Evolutionary conservation across 2,888 invertebrate genomes (phyloP).

Genomic region (Sisyra nigra): DNA sequence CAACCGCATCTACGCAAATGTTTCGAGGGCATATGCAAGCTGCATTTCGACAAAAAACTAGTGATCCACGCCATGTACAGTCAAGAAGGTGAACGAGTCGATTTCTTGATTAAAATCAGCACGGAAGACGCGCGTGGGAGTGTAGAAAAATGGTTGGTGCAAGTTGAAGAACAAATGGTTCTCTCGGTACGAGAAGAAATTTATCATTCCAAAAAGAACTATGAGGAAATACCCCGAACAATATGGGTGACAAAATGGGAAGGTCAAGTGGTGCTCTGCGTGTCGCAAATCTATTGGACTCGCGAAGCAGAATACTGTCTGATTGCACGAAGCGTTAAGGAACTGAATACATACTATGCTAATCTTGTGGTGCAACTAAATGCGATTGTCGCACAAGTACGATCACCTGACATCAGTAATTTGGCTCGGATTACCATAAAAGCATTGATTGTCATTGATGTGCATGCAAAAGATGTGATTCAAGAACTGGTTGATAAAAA

Average conservation of each 20-base stretch:
- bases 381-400: slow-evolving; percentile 57
- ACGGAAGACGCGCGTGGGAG: slow-evolving; percentile 61
- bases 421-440: slow-evolving; percentile 61
- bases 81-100: slow-evolving; percentile 55
- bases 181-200: slow-evolving; percentile 53
- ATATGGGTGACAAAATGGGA: slow-evolving; percentile 67
- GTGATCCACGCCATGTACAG: slow-evolving; percentile 67
- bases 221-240: slow-evolving; percentile 36
- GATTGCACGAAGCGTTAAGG: slow-evolving; percentile 34
- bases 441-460: slow-evolving; percentile 70
- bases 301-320: slow-evolving; percentile 56
- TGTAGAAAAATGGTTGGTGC: slow-evolving; percentile 73
- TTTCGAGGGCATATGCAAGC: slow-evolving; percentile 67
- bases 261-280: slow-evolving; percentile 65
- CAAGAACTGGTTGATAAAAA: slow-evolving; percentile 43
- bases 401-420: slow-evolving; percentile 50
- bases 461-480: slow-evolving; percentile 72
- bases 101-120: slow-evolving; percentile 41
- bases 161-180: slow-evolving; percentile 72
- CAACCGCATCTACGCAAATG: slow-evolving; percentile 79
- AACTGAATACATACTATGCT: slow-evolving; percentile 37
- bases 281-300: slow-evolving; percentile 74
- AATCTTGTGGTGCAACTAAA: slow-evolving; percentile 45
- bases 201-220: slow-evolving; percentile 45
- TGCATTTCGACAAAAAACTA: slow-evolving; percentile 52